Conservation (phyloP, 2,888 invertebrate species). For the Pterobdella sp. region DNA sequence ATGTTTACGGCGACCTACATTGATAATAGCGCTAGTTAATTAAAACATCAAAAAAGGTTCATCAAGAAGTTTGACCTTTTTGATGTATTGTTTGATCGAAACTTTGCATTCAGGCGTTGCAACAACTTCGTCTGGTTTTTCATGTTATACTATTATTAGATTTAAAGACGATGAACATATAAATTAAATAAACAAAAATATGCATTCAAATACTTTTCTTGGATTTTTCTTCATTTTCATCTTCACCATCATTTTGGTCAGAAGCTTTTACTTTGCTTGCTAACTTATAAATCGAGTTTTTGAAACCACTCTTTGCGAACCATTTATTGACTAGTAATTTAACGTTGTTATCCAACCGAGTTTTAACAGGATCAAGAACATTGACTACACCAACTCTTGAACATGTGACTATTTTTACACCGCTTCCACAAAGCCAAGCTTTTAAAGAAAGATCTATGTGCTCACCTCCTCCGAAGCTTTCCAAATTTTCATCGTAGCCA, state of each 20-base stretch:
- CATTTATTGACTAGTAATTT: conserved; percentile 35
- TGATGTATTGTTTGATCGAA: too few relatives aligned
- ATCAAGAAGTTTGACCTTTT: too few relatives aligned
- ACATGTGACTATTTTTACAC: conserved; percentile 35
- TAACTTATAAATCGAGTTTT: conserved; percentile 31
- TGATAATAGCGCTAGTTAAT: neutral
- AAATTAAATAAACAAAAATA: neutral
- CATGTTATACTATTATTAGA: too few relatives aligned
- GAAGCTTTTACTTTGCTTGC: neutral
- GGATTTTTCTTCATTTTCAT: neutral
- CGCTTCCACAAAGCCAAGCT: conserved; percentile 35
- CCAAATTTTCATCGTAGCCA: conserved; percentile 35
- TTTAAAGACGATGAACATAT: neutral
- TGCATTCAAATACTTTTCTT: neutral
- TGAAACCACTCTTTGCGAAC: conserved; percentile 31
- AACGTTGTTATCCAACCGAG: conserved; percentile 31
- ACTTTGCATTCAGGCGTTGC: too few relatives aligned
- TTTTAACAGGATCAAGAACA: conserved; percentile 36
- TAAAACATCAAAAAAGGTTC: too few relatives aligned
- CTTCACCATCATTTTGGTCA: neutral
- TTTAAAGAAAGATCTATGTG: conserved; percentile 37
- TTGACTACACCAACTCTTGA: conserved; percentile 38
- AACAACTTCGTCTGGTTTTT: too few relatives aligned
- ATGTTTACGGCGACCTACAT: conserved; percentile 33
- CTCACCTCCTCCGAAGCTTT: conserved; percentile 36